Evolutionary conservation across 2,113 vertebrate genomes (phyloP).

Genomic region (Acanthisitta chloris): DNA sequence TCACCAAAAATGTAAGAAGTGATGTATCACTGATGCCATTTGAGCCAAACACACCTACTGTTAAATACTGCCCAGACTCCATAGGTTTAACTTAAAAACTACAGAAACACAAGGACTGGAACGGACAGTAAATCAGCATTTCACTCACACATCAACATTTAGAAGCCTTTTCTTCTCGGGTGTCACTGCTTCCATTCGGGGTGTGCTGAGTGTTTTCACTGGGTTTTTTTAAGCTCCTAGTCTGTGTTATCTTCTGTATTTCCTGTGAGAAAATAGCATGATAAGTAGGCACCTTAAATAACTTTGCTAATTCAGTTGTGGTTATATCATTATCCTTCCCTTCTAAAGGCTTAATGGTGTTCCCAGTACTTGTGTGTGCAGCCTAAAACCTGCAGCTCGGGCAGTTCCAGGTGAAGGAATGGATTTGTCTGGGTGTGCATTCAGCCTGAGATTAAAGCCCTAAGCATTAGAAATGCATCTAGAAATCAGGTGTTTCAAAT

Average conservation of each 20-base stretch:
- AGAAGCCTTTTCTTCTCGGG: fast-evolving
- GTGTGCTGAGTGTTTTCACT: fast-evolving
- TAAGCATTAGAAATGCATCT: background rate
- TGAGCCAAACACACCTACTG: background rate
- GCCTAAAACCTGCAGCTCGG: background rate
- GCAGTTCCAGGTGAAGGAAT: background rate
- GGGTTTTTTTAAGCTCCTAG: background rate
- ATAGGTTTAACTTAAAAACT: background rate
- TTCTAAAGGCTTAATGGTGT: background rate
- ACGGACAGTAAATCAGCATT: background rate
- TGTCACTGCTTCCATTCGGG: background rate
- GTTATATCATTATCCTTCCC: background rate
- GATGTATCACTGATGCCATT: background rate
- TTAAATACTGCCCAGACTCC: background rate
- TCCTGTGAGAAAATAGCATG: background rate
- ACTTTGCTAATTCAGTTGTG: background rate
- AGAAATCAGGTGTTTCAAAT: background rate
- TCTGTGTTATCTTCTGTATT: fast-evolving
- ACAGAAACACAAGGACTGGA: background rate
- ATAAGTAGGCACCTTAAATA: background rate
- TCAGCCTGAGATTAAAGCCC: background rate
- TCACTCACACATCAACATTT: slow-evolving; percentile 62
- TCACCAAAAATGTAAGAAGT: background rate
- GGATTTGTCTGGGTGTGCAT: background rate
- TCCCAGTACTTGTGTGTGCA: fast-evolving